phyloP scores from a whole-genome alignment of 2,797 vertebrate genomes.

The Dallia pectoralis region DNA sequence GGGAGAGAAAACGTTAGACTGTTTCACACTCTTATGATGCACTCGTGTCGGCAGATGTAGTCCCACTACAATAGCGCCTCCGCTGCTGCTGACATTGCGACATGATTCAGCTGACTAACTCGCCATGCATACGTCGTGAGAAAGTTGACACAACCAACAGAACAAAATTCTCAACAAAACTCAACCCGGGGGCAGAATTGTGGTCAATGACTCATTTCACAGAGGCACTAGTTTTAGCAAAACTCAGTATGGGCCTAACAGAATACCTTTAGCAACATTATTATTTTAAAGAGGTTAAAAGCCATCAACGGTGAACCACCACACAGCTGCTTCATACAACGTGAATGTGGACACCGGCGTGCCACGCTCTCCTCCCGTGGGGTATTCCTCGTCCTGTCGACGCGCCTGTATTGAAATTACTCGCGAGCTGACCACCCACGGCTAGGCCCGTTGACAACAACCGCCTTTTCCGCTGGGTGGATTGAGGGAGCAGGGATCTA shows the following conservation, averaged over 20 bases:
- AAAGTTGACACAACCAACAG: background rate
- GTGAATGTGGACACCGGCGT: background rate
- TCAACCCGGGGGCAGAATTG: background rate
- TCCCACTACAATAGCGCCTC: too few species aligned
- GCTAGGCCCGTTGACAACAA: too few species aligned
- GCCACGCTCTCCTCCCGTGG: too few species aligned
- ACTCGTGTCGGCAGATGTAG: background rate
- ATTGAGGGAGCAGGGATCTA: too few species aligned
- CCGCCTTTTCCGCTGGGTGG: background rate
- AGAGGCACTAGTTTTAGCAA: background rate
- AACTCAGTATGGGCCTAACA: background rate
- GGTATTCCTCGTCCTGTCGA: too few species aligned
- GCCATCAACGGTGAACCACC: background rate
- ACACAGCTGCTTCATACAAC: background rate
- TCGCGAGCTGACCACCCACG: too few species aligned
- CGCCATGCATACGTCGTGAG: background rate
- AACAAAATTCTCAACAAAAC: background rate
- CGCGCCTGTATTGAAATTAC: too few species aligned
- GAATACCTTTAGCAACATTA: background rate
- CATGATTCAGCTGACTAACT: background rate
- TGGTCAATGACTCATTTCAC: background rate
- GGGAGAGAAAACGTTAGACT: background rate
- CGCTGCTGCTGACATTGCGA: background rate
- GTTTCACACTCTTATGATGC: conserved; percentile 2
- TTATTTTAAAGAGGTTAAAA: background rate